Evolutionary conservation across 2,797 vertebrate species (phyloP), one percentile per base, ranked within the genome.

Genomic region (Enteromius fasciolatus): DNA sequence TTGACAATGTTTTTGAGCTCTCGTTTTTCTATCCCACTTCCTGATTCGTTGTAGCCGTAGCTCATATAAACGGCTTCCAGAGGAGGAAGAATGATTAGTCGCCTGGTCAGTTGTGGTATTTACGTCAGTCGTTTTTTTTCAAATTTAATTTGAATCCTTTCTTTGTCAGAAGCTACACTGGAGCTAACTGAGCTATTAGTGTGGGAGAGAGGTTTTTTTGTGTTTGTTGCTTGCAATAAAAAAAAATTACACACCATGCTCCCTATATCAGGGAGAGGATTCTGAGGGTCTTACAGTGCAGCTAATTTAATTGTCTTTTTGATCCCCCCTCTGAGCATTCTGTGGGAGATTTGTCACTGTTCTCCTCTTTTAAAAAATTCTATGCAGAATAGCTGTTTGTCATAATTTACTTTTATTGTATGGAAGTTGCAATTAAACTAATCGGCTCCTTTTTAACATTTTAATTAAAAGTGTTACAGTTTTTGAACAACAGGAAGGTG

Each of bases 1-100:
- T 52, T 75, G 80, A 74, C 63, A 28, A 28, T 57, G 48, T 76
- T 82, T 68, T 57, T 20, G n/a, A 82, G 72, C 33, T n/a, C 17
- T 66, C 0, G 5, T 20, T 67, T 67, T 76, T 66, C 46, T 54
- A 18, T 75, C 11, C 17, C 3, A 12, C 46, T 39, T 67, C 48
- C 48, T 82, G 31, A 82, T 44, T 77, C 0, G 1, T 54, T 28
- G 33, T 25, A 61, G 57, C 75, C 5, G 10, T 68, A n/a, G 20
- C 81, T 69, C 18, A 57, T 48, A 67, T 48, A 67, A 75, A 41
- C 18, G 10, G 8, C 74, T 69, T 36, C 12, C 50, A 31, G 50
- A 36, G 72, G 48, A 36, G 44, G 12, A 66, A 54, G 48, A 44
- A 33, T 68, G 59, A 81, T 76, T 76, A 75, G 61, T 48, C 3